These are phyloP conservation scores for Steinernema khuongi DNA, from an alignment of 1,140 invertebrate species.

Conservation along the genomic window DNA sequence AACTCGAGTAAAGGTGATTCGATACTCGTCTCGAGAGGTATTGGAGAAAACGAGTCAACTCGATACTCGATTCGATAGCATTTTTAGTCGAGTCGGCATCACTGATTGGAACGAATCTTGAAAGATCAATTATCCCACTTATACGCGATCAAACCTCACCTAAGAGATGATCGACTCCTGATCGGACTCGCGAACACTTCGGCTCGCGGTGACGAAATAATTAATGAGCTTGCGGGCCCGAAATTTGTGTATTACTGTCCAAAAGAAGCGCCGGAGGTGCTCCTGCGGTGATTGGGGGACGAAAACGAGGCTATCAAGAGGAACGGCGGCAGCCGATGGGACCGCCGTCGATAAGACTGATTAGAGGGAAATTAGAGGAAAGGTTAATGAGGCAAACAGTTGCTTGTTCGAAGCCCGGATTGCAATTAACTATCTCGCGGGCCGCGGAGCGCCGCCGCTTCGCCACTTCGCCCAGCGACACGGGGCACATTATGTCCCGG, in stretches of 20 bases:
- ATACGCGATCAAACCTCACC: too few relatives aligned
- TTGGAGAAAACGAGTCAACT: too few relatives aligned
- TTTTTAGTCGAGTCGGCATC: too few relatives aligned
- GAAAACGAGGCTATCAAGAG: neutral
- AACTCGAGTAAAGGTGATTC: too few relatives aligned
- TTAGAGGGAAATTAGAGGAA: slow-evolving; percentile 15
- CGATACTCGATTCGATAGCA: too few relatives aligned
- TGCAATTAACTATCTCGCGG: slow-evolving; percentile 12
- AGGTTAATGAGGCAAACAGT: slow-evolving; percentile 16
- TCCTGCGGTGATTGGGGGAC: too few relatives aligned
- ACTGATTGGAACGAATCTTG: too few relatives aligned
- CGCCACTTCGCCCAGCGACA: neutral
- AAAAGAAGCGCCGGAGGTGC: neutral
- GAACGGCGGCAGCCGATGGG: slow-evolving; percentile 6
- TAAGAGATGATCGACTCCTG: too few relatives aligned
- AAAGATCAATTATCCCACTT: too few relatives aligned
- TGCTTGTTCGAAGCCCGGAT: slow-evolving; percentile 9
- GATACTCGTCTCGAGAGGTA: too few relatives aligned
- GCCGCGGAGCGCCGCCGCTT: neutral
- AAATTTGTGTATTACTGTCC: neutral
- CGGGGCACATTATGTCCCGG: neutral
- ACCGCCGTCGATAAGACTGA: slow-evolving; percentile 1
- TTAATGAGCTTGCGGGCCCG: neutral
- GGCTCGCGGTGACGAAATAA: neutral
- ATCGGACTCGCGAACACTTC: slow-evolving; percentile 4